Percentiles rank a stretch among this genome's conserved stretches.
Conservation (phyloP, 2,888 invertebrate species). For the Psylliodes chrysocephalus region DNA sequence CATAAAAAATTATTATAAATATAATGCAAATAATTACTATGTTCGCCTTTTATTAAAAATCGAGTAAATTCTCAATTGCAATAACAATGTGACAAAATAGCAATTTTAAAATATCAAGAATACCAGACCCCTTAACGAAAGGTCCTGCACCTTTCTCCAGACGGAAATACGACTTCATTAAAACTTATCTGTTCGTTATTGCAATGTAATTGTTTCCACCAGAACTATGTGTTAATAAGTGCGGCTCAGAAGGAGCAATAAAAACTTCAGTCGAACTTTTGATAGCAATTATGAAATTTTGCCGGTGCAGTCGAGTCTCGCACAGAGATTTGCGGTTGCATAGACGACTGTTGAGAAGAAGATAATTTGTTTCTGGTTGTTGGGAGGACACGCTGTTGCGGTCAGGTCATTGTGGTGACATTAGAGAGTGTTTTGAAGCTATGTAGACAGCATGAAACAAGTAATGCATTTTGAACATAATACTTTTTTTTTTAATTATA, state of each 20-base stretch:
- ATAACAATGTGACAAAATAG: too few species aligned
- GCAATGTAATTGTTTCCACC: constrained; percentile 36
- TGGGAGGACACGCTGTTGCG: not conserved
- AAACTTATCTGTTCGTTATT: constrained; percentile 37
- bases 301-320: not conserved
- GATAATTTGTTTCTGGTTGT: not conserved
- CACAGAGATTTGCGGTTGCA: not conserved
- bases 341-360: not conserved
- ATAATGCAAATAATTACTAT: too few species aligned
- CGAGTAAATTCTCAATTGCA: too few species aligned
- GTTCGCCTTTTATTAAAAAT: too few species aligned
- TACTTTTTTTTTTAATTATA: too few species aligned
- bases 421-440: too few species aligned
- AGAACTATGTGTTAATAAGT: constrained; percentile 35
- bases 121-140: too few species aligned
- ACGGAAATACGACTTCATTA: constrained; percentile 29
- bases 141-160: not conserved
- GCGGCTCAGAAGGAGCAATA: constrained; percentile 11
- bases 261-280: constrained; percentile 22
- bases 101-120: too few species aligned
- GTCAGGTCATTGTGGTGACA: too few species aligned
- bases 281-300: constrained; percentile 26
- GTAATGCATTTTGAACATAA: too few species aligned
- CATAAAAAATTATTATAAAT: too few species aligned
- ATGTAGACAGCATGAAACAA: too few species aligned